Evolutionary conservation across 2,113 vertebrate species (phyloP).

Genomic region (Hymenochirus boettgeri): DNA sequence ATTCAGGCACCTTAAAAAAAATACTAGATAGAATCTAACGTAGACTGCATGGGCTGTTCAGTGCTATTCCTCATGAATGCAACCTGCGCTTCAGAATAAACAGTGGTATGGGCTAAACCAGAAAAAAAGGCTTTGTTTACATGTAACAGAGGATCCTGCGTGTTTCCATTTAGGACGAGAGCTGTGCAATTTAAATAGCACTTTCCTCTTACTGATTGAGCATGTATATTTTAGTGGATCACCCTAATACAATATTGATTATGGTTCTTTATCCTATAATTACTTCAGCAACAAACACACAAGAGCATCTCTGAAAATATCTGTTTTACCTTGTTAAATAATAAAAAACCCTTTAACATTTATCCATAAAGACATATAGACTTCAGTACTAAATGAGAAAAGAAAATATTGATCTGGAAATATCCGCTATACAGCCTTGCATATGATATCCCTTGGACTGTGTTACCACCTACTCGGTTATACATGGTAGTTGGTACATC

Average conservation of each 20-base stretch:
- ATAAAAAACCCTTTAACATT: conserved; percentile 3
- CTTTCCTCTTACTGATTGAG: conserved; percentile 28
- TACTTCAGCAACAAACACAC: conserved; percentile 42
- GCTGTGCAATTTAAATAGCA: conserved; percentile 9
- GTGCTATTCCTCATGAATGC: no score
- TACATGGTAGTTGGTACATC: not conserved
- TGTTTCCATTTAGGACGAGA: conserved; percentile 29
- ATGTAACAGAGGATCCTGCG: conserved; percentile 12
- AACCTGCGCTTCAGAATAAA: not conserved
- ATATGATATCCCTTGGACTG: not conserved
- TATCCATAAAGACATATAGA: conserved; percentile 1
- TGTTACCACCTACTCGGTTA: not conserved
- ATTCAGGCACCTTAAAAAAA: not conserved
- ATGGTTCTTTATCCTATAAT: conserved; percentile 53
- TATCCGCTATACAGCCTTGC: not conserved
- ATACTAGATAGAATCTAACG: not conserved
- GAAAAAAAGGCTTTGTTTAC: not conserved
- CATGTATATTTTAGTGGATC: conserved; percentile 52
- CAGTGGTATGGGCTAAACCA: not conserved
- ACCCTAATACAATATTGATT: conserved; percentile 58
- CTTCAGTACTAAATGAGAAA: conserved; percentile 1
- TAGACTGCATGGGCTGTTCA: not conserved
- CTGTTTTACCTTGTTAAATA: conserved; percentile 10
- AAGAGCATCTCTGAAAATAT: conserved; percentile 49
- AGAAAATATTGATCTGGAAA: not conserved